Percentiles rank a stretch among this genome's conserved stretches.
Conservation (phyloP, 2,113 vertebrate genomes). For the Nerophis ophidion region DNA sequence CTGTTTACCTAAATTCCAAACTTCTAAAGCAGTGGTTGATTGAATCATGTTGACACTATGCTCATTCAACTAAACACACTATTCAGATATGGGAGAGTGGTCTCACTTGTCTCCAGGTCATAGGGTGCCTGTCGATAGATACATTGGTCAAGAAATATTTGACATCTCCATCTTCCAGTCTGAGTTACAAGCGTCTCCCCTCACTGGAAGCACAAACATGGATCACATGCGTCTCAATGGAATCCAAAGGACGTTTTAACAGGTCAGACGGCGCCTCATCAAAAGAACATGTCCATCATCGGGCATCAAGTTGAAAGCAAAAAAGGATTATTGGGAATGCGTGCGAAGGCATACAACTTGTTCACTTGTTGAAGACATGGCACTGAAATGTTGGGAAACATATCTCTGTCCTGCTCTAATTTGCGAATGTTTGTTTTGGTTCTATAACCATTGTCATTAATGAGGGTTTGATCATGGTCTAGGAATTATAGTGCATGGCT, state of each 20-base stretch:
- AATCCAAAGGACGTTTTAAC: slow-evolving; percentile 33
- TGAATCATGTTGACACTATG: slow-evolving; percentile 41
- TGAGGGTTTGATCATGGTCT: slow-evolving; percentile 20
- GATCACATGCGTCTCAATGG: slow-evolving; percentile 32
- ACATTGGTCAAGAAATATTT: slow-evolving; percentile 36
- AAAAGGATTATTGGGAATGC: slow-evolving; percentile 50
- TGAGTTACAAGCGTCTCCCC: slow-evolving; percentile 36
- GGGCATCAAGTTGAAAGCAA: slow-evolving; percentile 17
- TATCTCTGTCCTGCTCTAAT: background rate
- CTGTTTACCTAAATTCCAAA: slow-evolving; percentile 45
- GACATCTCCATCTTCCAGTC: slow-evolving; percentile 57
- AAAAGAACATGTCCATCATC: slow-evolving; percentile 37
- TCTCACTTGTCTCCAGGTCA: slow-evolving; percentile 43
- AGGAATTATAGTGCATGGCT: slow-evolving; percentile 34
- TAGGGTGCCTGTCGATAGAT: slow-evolving; percentile 39
- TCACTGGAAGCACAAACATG: slow-evolving; percentile 46
- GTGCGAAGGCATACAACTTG: slow-evolving; percentile 28
- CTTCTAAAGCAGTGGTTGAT: slow-evolving; percentile 40
- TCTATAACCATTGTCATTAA: slow-evolving; percentile 9
- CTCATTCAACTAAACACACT: slow-evolving; percentile 40
- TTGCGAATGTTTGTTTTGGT: background rate
- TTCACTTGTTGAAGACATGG: slow-evolving; percentile 6
- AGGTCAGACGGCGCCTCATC: slow-evolving; percentile 11
- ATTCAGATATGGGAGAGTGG: slow-evolving; percentile 22
- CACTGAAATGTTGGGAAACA: background rate